Conservation (phyloP, 1,140 invertebrate genomes). For the Leptoteleia sp. region DNA sequence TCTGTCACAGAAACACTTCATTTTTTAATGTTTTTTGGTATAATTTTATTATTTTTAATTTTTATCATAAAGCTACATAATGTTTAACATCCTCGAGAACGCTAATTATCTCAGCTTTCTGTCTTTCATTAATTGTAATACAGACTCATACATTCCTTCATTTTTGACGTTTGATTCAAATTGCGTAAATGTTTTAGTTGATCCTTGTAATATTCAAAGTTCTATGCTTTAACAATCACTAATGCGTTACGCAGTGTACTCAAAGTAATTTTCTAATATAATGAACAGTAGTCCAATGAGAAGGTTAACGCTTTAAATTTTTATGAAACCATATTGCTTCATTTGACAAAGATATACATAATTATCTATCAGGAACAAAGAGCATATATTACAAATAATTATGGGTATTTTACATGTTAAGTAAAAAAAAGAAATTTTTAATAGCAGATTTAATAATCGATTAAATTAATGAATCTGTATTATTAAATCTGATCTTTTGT, state of each 20-base stretch:
- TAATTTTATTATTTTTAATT: neutral
- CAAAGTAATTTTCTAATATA: slow-evolving; percentile 31
- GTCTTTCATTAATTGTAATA: slow-evolving; percentile 38
- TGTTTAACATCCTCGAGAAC: neutral
- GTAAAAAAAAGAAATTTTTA: too few relatives aligned
- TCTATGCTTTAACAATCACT: slow-evolving; percentile 32
- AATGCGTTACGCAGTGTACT: slow-evolving; percentile 2
- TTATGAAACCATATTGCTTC: slow-evolving; percentile 67
- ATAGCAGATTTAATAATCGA: neutral
- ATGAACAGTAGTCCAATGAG: slow-evolving; percentile 12
- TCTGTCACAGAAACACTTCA: too few relatives aligned
- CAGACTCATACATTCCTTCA: slow-evolving; percentile 4
- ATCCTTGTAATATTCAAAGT: slow-evolving; percentile 1
- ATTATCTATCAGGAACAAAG: too few relatives aligned
- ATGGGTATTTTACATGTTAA: too few relatives aligned
- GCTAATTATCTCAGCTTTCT: slow-evolving; percentile 39
- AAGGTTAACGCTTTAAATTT: slow-evolving; percentile 49
- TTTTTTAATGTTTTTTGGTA: neutral
- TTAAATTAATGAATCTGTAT: neutral
- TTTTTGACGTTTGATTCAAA: neutral
- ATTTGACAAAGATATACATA: too few relatives aligned
- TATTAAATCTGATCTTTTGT: neutral
- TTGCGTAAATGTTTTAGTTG: neutral
- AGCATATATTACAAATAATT: too few relatives aligned
- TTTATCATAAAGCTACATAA: neutral